Evolutionary conservation across 1,140 invertebrate species (phyloP).

Genomic region (Drosophila gunungcola): DNA sequence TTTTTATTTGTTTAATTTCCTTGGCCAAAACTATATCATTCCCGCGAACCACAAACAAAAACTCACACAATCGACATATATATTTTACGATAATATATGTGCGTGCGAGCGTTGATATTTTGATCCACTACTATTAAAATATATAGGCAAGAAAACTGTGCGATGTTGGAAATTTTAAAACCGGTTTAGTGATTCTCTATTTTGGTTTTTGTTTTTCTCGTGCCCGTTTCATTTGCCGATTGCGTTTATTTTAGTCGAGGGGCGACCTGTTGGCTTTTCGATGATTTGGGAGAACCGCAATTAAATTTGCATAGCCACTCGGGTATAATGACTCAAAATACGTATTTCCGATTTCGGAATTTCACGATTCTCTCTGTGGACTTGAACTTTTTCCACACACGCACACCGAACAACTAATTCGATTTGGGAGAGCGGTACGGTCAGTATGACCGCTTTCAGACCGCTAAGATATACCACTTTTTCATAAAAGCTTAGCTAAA

Average conservation of each 20-base stretch:
- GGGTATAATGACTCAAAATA: slow-evolving; percentile 13
- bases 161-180: slow-evolving; percentile 27
- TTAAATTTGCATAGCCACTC: slow-evolving; percentile 29
- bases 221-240: slow-evolving; percentile 30
- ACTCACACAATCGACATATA: slow-evolving; percentile 35
- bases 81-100: slow-evolving; percentile 21
- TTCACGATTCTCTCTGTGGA: slow-evolving; percentile 9
- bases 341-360: not conserved
- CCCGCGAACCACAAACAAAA: slow-evolving; percentile 10
- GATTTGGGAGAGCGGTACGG: not conserved
- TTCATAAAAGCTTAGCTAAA: not conserved
- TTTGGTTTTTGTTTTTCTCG: slow-evolving; percentile 1
- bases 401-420: slow-evolving; percentile 31
- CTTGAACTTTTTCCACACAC: slow-evolving; percentile 32
- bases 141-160: slow-evolving; percentile 26
- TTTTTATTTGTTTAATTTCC: slow-evolving; percentile 30
- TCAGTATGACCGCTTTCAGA: not conserved
- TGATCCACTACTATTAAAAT: slow-evolving; percentile 20
- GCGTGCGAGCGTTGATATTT: slow-evolving; percentile 14
- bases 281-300: slow-evolving; percentile 32
- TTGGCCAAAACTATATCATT: slow-evolving; percentile 8
- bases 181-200: slow-evolving; percentile 36
- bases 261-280: slow-evolving; percentile 32
- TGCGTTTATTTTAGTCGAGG: slow-evolving; percentile 21
- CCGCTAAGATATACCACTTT: not conserved